A percentile compares a stretch with the other conserved stretches of the same genome.
Conservation (phyloP, 2,797 vertebrate species). For the Pipistrellus pipistrellus region DNA sequence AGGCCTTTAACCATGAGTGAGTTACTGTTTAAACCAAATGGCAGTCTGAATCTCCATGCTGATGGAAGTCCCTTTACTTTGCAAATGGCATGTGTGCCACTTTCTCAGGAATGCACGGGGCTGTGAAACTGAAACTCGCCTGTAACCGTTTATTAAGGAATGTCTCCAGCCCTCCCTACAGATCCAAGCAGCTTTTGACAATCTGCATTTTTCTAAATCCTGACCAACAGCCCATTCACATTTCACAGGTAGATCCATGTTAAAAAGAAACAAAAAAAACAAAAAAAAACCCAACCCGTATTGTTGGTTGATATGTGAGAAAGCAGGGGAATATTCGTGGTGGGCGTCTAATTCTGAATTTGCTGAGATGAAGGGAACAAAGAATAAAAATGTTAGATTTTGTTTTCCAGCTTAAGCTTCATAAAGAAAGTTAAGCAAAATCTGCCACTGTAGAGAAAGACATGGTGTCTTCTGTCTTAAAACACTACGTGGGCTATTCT, state of each 20-base stretch:
- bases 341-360: neutral
- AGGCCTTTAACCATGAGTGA: neutral
- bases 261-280: neutral
- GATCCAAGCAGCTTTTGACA: constrained; percentile 38
- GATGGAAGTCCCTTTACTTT: neutral
- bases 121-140: constrained; percentile 16
- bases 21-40: constrained; percentile 31
- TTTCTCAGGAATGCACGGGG: neutral
- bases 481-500: neutral
- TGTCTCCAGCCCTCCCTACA: neutral
- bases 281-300: neutral
- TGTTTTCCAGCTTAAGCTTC: constrained; percentile 83
- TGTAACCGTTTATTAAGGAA: fast-evolving
- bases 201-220: constrained; percentile 18
- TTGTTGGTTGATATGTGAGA: neutral
- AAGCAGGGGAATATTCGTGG: neutral
- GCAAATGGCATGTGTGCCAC: neutral
- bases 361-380: constrained; percentile 6
- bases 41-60: constrained; percentile 37
- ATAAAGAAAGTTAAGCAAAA: constrained; percentile 83
- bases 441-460: constrained; percentile 63
- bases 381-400: constrained; percentile 59
- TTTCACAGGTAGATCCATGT: neutral
- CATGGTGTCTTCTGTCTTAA: constrained; percentile 64
- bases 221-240: neutral